Conservation (phyloP, 2,113 vertebrate species). For the Megaceryle maxima region DNA sequence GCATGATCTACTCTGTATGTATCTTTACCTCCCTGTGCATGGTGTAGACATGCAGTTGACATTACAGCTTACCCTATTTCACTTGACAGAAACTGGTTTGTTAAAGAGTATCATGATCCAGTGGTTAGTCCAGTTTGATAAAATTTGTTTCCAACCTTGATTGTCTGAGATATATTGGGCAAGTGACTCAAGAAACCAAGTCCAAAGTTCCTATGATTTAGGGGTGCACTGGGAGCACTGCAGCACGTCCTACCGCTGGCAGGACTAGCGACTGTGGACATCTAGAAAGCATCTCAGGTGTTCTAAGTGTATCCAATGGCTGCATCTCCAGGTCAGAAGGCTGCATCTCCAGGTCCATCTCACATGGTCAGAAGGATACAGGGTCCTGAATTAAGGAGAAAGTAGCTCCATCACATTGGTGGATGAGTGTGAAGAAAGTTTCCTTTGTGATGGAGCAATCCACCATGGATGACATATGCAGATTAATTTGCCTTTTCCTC, state of each 20-base stretch:
- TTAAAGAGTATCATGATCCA: background rate
- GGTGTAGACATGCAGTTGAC: background rate
- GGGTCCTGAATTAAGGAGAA: background rate
- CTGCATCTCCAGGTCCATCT: background rate
- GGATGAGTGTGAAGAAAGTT: background rate
- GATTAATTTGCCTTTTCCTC: background rate
- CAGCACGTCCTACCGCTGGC: background rate
- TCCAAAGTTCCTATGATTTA: background rate
- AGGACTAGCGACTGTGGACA: background rate
- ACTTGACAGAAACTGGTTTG: background rate
- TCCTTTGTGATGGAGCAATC: background rate
- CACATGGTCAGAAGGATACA: background rate
- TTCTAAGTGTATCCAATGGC: background rate
- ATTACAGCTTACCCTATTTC: background rate
- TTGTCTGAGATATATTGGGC: background rate
- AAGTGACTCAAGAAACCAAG: background rate
- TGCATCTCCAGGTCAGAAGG: background rate
- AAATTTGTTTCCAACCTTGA: background rate
- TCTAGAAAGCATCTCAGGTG: background rate
- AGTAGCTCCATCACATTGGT: background rate
- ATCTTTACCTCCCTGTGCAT: background rate
- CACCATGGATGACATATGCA: fast-evolving
- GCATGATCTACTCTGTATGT: background rate
- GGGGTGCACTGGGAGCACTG: background rate
- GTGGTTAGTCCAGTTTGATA: background rate